phyloP scores from a whole-genome alignment of 2,888 invertebrate species.

The Disparrhopalites patrizii region DNA sequence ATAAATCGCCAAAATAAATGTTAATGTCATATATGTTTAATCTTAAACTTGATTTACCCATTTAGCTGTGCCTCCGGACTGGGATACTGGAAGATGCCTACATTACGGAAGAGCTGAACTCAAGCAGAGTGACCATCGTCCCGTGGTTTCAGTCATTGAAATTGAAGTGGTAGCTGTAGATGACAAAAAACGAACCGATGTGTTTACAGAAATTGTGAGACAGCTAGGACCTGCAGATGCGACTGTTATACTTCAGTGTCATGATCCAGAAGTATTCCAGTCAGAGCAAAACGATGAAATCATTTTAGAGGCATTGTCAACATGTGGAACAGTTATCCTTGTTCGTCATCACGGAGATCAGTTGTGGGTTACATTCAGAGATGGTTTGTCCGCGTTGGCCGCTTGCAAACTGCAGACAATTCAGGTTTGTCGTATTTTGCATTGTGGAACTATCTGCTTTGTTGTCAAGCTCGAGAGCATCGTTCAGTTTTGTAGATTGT shows the following conservation, averaged over 20 bases:
- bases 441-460: too few relatives aligned
- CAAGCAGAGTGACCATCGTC: conserved; percentile 96
- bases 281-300: conserved; percentile 42
- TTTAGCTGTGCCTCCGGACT: conserved; percentile 55
- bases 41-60: conserved; percentile 5
- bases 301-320: conserved; percentile 69
- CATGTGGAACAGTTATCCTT: conserved; percentile 83
- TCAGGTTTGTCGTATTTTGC: too few relatives aligned
- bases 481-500: too few relatives aligned
- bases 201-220: conserved; percentile 78
- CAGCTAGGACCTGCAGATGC: conserved; percentile 93
- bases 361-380: conserved; percentile 88
- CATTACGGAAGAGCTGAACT: conserved; percentile 91
- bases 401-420: conserved; percentile 59
- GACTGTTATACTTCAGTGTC: conserved; percentile 65
- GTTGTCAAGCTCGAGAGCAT: too few relatives aligned
- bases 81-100: conserved; percentile 73
- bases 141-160: conserved; percentile 87
- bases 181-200: conserved; percentile 67
- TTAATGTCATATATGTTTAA: background rate
- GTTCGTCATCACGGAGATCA: conserved; percentile 85
- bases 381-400: conserved; percentile 80
- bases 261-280: conserved; percentile 43
- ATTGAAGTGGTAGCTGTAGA: conserved; percentile 79
- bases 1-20: too few relatives aligned